phyloP scores from a whole-genome alignment of 2,888 invertebrate species.

The Nymphalis c-album region DNA sequence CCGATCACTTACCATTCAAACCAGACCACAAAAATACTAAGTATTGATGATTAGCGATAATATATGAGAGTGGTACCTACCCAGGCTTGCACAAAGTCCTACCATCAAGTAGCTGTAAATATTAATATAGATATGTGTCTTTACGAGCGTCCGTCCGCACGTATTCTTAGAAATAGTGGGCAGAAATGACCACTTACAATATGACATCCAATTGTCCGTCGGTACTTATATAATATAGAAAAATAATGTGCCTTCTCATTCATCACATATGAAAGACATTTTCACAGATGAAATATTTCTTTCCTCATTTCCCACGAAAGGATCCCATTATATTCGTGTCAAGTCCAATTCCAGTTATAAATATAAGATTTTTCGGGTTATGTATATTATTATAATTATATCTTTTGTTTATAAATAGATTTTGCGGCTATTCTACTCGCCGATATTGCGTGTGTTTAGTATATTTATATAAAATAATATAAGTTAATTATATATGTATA shows the following conservation, averaged over 20 bases:
- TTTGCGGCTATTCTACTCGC: background rate
- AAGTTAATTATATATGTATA: too few species aligned
- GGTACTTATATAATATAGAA: background rate
- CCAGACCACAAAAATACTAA: too few species aligned
- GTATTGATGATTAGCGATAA: too few species aligned
- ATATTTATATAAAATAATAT: too few species aligned
- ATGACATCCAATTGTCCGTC: background rate
- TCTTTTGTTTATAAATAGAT: background rate
- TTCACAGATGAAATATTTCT: constrained; percentile 14
- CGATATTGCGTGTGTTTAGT: background rate
- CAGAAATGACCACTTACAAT: too few species aligned
- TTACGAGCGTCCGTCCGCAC: too few species aligned
- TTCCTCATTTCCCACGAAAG: constrained; percentile 12
- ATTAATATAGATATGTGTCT: too few species aligned
- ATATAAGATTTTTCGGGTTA: background rate
- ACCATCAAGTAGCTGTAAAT: too few species aligned
- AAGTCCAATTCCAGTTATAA: constrained; percentile 13
- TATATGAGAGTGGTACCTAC: too few species aligned
- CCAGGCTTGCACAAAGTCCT: too few species aligned
- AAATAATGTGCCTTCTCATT: background rate
- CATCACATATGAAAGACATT: background rate
- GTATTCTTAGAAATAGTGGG: too few species aligned
- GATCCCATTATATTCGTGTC: constrained; percentile 17
- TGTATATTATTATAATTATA: background rate
- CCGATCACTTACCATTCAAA: too few species aligned